Evolutionary conservation across 2,888 invertebrate species (phyloP).

Genomic region (Chrysolina americana): DNA sequence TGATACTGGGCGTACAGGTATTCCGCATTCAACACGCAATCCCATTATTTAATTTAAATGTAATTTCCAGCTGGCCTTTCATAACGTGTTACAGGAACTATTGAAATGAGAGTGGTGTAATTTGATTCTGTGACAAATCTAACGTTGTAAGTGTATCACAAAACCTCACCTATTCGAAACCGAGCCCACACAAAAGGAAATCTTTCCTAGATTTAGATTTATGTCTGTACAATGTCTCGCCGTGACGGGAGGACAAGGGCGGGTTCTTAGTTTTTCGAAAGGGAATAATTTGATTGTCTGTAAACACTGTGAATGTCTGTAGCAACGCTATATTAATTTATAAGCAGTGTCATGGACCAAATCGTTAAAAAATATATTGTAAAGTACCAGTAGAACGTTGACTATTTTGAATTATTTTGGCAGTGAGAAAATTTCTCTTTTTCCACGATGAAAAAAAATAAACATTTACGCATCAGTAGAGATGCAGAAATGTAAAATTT

Average conservation of each 20-base stretch:
- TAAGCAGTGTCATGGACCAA: too few relatives aligned
- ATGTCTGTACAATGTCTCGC: neutral
- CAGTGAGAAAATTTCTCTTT: too few relatives aligned
- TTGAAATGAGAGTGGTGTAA: constrained; percentile 47
- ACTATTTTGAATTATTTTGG: too few relatives aligned
- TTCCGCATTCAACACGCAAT: constrained; percentile 43
- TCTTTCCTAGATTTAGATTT: constrained; percentile 10
- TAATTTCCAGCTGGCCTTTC: constrained; percentile 47
- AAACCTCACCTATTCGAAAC: constrained; percentile 58
- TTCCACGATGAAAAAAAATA: too few relatives aligned
- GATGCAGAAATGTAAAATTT: too few relatives aligned
- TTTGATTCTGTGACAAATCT: constrained; percentile 53
- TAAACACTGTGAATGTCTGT: too few relatives aligned
- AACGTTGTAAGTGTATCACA: constrained; percentile 59
- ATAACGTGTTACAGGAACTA: constrained; percentile 32
- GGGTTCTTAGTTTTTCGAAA: neutral
- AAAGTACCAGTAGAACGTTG: too few relatives aligned
- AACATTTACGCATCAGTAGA: too few relatives aligned
- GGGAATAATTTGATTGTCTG: too few relatives aligned
- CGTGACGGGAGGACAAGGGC: neutral
- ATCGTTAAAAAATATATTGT: too few relatives aligned
- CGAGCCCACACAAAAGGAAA: constrained; percentile 19
- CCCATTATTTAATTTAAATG: constrained; percentile 51
- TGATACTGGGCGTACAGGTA: constrained; percentile 46
- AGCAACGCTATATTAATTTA: too few relatives aligned